Evolutionary conservation across 2,888 invertebrate species (phyloP).

Genomic region (Acheta domesticus): DNA sequence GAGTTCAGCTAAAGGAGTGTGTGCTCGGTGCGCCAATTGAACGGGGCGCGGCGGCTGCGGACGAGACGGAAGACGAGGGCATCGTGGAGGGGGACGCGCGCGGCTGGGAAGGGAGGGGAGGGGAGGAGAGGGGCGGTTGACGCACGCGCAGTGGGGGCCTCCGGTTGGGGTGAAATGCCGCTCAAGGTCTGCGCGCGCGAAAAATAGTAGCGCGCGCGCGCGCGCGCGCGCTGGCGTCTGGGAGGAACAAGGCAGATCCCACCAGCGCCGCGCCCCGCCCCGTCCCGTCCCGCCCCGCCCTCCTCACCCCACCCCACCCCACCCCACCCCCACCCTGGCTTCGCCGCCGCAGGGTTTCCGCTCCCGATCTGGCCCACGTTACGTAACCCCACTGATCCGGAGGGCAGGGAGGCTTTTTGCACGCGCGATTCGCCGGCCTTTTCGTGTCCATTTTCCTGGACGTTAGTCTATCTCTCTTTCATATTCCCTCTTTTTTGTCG

Average conservation of each 20-base stretch:
- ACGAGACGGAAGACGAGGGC: slow-evolving; percentile 20
- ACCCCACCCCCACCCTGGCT: no score
- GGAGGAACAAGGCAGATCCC: background rate
- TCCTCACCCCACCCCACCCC: no score
- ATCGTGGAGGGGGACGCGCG: background rate
- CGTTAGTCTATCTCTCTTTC: no score
- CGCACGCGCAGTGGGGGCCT: slow-evolving; percentile 21
- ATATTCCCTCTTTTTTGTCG: no score
- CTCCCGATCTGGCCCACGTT: background rate
- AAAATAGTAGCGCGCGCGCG: background rate
- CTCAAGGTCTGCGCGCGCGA: background rate
- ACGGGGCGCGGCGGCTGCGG: background rate
- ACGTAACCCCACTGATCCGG: background rate
- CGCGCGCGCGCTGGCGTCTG: background rate
- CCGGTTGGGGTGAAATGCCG: background rate
- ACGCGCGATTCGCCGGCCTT: no score
- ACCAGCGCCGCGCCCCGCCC: slow-evolving; percentile 12
- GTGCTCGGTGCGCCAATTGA: no score
- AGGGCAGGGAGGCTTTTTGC: background rate
- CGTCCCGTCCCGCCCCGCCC: no score
- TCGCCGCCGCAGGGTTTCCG: background rate
- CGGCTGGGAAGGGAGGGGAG: background rate
- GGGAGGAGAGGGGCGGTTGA: slow-evolving; percentile 4
- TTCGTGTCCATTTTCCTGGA: no score
- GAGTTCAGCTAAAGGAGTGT: no score